These are phyloP conservation scores for Meloe dianella DNA, from an alignment of 2,888 invertebrate species.

Conservation along the genomic window DNA sequence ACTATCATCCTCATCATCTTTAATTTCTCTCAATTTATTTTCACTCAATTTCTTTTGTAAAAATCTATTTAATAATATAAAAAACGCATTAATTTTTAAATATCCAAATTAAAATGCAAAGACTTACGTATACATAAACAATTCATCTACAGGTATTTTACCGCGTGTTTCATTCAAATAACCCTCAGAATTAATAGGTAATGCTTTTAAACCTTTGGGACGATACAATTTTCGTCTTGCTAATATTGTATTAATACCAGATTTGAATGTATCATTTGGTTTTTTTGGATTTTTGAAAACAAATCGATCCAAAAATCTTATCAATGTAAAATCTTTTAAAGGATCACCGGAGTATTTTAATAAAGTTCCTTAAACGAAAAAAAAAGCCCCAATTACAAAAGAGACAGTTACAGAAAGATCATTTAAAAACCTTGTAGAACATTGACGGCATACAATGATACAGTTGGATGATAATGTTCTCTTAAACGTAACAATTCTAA, in stretches of 20 bases:
- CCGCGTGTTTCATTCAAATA: slow-evolving; percentile 72
- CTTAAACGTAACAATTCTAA: slow-evolving; percentile 77
- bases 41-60: slow-evolving; percentile 61
- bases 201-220: slow-evolving; percentile 72
- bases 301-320: slow-evolving; percentile 92
- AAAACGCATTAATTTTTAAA: slow-evolving; percentile 38
- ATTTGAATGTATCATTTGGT: slow-evolving; percentile 61
- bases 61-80: slow-evolving; percentile 69
- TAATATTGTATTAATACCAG: slow-evolving; percentile 69
- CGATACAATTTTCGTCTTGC: slow-evolving; percentile 72
- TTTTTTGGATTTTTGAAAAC: slow-evolving; percentile 93
- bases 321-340: slow-evolving; percentile 87
- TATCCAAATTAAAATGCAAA: not conserved
- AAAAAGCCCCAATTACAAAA: slow-evolving; percentile 16
- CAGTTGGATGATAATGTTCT: slow-evolving; percentile 90
- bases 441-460: slow-evolving; percentile 83
- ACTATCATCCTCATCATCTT: slow-evolving; percentile 66
- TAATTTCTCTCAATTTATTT: slow-evolving; percentile 57
- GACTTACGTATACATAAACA: slow-evolving; percentile 71
- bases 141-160: slow-evolving; percentile 89
- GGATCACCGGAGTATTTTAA: slow-evolving; percentile 93
- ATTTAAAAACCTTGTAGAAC: slow-evolving; percentile 68
- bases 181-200: slow-evolving; percentile 74
- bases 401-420: too few relatives aligned
- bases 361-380: slow-evolving; percentile 61